Conservation (phyloP, 2,797 vertebrate species). For the Catamblyrhynchus diadema region DNA sequence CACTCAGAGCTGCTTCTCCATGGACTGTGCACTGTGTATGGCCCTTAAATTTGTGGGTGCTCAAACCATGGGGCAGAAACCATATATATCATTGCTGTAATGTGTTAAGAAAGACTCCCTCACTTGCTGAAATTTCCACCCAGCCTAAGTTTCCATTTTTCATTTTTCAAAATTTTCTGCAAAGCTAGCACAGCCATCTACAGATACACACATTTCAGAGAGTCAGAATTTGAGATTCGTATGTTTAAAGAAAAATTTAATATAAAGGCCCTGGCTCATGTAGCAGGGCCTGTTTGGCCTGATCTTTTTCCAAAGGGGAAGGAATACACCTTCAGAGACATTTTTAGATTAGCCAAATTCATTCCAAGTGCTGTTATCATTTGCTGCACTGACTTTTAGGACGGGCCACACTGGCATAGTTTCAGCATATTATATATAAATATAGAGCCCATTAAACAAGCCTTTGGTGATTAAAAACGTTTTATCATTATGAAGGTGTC, state of each 20-base stretch:
- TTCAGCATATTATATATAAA: not conserved
- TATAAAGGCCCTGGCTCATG: not conserved
- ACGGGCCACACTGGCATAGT: not conserved
- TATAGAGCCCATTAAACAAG: not conserved
- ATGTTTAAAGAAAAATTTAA: not conserved
- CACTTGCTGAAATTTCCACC: not conserved
- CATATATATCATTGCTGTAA: accelerated
- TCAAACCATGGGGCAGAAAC: accelerated
- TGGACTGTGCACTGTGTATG: accelerated
- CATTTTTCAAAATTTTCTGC: not conserved
- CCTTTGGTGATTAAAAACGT: conserved; percentile 38
- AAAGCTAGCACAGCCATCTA: not conserved
- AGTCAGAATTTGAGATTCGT: not conserved
- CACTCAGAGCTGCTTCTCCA: not conserved
- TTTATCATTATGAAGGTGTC: conserved; percentile 40
- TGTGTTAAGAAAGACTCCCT: accelerated
- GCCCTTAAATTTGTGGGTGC: accelerated
- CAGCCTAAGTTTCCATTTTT: not conserved
- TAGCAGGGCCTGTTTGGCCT: not conserved
- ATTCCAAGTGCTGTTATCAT: not conserved
- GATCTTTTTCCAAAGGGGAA: not conserved
- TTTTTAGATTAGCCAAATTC: not conserved
- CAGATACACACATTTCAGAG: not conserved
- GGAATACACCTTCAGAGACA: not conserved
- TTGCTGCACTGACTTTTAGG: not conserved